These are phyloP conservation scores for Nymphalis urticae DNA, from an alignment of 2,888 invertebrate species.

Conservation along the genomic window DNA sequence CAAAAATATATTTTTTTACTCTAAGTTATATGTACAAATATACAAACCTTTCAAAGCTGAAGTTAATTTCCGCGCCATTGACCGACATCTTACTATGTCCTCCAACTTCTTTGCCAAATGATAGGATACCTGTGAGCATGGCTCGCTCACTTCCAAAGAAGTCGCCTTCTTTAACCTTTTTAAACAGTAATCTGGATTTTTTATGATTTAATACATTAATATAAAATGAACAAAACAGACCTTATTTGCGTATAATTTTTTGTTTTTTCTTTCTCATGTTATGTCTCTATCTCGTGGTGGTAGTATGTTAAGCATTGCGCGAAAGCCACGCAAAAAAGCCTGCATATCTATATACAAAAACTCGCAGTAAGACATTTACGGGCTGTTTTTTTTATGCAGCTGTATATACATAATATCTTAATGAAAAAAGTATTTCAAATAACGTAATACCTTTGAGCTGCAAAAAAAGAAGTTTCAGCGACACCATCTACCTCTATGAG, in stretches of 20 bases:
- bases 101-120: conserved; percentile 58
- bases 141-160: conserved; percentile 46
- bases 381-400: too few relatives aligned
- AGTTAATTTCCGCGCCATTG: conserved; percentile 61
- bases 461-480: conserved; percentile 64
- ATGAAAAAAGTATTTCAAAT: not conserved
- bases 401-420: too few relatives aligned
- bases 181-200: not conserved
- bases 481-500: conserved; percentile 57
- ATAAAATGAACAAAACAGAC: too few relatives aligned
- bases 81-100: conserved; percentile 55
- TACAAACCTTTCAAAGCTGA: conserved; percentile 61
- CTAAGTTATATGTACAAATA: too few relatives aligned
- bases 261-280: not conserved
- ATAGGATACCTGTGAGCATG: conserved; percentile 51
- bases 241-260: not conserved
- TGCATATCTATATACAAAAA: too few relatives aligned
- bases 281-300: too few relatives aligned
- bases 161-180: conserved; percentile 57
- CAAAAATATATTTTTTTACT: too few relatives aligned
- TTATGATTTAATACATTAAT: too few relatives aligned
- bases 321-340: too few relatives aligned
- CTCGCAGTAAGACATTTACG: too few relatives aligned
- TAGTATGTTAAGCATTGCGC: too few relatives aligned
- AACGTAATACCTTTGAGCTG: conserved; percentile 64